phyloP scores from a whole-genome alignment of 2,113 vertebrate genomes.

The Chinchilla lanigera region DNA sequence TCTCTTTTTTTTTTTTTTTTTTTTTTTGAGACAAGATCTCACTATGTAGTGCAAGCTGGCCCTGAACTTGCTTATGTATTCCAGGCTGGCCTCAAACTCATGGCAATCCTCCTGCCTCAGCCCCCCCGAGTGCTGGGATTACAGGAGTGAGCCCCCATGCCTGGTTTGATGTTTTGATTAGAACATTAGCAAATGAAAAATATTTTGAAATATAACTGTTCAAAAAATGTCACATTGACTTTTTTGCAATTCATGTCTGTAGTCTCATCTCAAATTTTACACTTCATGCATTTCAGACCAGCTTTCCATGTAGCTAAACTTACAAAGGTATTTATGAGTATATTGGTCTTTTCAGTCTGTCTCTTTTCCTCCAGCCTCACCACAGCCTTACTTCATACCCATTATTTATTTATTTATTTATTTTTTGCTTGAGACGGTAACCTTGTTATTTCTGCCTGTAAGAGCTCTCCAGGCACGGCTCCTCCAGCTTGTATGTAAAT shows the following conservation, averaged over 20 bases:
- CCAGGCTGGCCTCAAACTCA: neutral
- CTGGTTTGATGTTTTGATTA: constrained; percentile 22
- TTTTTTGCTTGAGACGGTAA: neutral
- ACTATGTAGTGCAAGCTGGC: neutral
- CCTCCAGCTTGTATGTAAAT: neutral
- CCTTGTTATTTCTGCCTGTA: too few relatives aligned
- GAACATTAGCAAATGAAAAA: constrained; percentile 41
- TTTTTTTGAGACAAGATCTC: neutral
- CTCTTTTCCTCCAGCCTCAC: neutral
- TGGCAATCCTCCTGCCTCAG: neutral
- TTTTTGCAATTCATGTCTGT: neutral
- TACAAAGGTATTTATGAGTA: neutral
- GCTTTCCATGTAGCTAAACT: neutral
- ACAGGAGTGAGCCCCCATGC: neutral
- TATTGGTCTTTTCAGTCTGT: neutral
- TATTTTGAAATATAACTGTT: neutral
- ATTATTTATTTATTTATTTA: neutral
- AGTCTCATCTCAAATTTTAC: neutral
- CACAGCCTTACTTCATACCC: neutral
- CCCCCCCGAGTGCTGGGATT: neutral
- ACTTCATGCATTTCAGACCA: neutral
- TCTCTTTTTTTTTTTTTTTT: neutral
- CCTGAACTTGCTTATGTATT: neutral
- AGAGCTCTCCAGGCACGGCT: too few relatives aligned
- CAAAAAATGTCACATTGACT: constrained; percentile 24